Evolutionary conservation across 2,797 vertebrate genomes (phyloP).

Genomic region (Petrocephalus sullivani): DNA sequence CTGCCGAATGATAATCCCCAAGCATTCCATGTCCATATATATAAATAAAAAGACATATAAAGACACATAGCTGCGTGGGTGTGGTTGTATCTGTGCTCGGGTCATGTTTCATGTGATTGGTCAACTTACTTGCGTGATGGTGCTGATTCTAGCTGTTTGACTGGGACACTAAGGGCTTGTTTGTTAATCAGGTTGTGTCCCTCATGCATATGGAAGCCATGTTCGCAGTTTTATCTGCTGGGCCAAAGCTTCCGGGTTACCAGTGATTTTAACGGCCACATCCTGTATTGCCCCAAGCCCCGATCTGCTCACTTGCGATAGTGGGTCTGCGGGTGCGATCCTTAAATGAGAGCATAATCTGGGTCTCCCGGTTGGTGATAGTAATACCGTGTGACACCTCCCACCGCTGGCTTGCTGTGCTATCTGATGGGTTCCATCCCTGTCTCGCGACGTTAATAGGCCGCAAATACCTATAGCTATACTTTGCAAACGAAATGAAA

Average conservation of each 20-base stretch:
- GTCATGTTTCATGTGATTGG: not conserved
- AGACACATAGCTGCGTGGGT: no score
- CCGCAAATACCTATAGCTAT: not conserved
- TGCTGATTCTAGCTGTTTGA: constrained; percentile 2
- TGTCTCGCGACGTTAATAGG: not conserved
- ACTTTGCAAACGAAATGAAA: not conserved
- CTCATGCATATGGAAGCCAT: not conserved
- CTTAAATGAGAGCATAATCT: not conserved
- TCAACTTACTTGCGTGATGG: not conserved
- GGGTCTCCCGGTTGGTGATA: not conserved
- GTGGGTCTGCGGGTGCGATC: not conserved
- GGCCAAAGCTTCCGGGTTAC: not conserved
- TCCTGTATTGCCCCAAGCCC: not conserved
- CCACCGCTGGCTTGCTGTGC: not conserved
- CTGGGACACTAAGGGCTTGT: not conserved
- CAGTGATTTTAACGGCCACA: not conserved
- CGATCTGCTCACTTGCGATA: not conserved
- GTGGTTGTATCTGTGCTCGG: not conserved
- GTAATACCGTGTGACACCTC: not conserved
- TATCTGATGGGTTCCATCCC: not conserved
- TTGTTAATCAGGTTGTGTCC: not conserved
- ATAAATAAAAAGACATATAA: not conserved
- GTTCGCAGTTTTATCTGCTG: not conserved
- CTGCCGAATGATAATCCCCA: not conserved
- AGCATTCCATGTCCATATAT: not conserved